These are phyloP conservation scores for Pasiphila rectangulata DNA, from an alignment of 2,888 invertebrate species.

Conservation along the genomic window DNA sequence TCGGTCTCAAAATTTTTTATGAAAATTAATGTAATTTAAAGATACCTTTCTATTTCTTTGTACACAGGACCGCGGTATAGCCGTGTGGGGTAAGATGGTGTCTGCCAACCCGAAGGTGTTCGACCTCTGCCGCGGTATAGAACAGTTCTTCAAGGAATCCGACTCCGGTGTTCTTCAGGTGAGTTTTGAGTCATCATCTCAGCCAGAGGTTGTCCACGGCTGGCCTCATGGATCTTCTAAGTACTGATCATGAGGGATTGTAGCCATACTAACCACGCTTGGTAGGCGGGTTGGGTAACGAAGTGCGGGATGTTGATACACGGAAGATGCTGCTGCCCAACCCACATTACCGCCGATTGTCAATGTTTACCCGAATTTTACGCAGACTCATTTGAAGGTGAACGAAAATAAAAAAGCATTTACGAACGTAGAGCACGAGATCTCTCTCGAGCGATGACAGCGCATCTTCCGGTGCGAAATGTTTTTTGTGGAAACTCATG, in stretches of 20 bases:
- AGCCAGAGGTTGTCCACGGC: background rate
- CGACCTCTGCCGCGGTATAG: constrained; percentile 65
- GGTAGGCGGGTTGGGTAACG: too few relatives aligned
- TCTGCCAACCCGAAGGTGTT: constrained; percentile 60
- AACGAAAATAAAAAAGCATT: constrained; percentile 70
- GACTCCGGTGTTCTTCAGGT: constrained; percentile 67
- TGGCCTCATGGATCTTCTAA: too few relatives aligned
- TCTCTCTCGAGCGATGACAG: constrained; percentile 77
- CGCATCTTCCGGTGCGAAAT: too few relatives aligned
- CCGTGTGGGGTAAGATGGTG: constrained; percentile 69
- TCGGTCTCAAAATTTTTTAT: too few relatives aligned
- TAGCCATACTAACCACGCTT: too few relatives aligned
- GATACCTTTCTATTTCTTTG: too few relatives aligned
- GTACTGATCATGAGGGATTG: too few relatives aligned
- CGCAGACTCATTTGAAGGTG: constrained; percentile 73
- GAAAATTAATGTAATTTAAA: too few relatives aligned
- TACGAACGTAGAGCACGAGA: constrained; percentile 75
- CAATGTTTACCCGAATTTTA: constrained; percentile 73
- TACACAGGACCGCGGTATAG: constrained; percentile 66
- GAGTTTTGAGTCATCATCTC: background rate
- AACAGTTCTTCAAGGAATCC: constrained; percentile 64
- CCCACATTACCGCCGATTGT: constrained; percentile 62
- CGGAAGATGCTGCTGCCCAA: too few relatives aligned
- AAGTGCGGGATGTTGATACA: too few relatives aligned
- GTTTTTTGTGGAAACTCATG: too few relatives aligned